Evolutionary conservation across 2,888 invertebrate genomes (phyloP).

Genomic region (Galeruca laticollis): DNA sequence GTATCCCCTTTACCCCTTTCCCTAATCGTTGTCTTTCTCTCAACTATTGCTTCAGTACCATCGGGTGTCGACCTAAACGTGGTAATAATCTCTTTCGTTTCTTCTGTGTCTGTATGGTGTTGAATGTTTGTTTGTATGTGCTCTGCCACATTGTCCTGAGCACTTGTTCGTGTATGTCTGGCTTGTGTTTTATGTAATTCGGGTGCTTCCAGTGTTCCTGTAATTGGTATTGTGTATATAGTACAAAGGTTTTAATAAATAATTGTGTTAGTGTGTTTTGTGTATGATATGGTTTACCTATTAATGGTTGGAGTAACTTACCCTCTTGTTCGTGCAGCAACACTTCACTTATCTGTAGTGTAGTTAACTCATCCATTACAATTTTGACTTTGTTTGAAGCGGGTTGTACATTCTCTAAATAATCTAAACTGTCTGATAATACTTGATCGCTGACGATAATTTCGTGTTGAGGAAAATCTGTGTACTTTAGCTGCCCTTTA

Average conservation of each 20-base stretch:
- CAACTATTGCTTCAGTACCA: constrained; percentile 70
- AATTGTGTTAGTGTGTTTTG: constrained; percentile 46
- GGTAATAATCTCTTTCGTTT: constrained; percentile 73
- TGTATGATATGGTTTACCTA: constrained; percentile 46
- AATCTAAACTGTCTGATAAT: constrained; percentile 67
- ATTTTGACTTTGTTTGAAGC: constrained; percentile 66
- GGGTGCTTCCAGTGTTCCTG: constrained; percentile 65
- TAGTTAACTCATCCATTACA: constrained; percentile 61
- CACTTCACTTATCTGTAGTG: constrained; percentile 67
- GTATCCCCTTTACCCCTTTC: constrained; percentile 54
- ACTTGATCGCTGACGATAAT: constrained; percentile 68
- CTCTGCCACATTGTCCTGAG: constrained; percentile 60
- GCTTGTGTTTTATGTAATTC: constrained; percentile 64
- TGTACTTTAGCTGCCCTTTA: constrained; percentile 53
- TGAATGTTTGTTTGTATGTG: constrained; percentile 61
- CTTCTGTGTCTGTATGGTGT: constrained; percentile 64
- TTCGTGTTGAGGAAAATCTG: constrained; percentile 62
- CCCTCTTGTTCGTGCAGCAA: constrained; percentile 67
- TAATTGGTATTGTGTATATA: constrained; percentile 54
- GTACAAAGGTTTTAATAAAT: constrained; percentile 37
- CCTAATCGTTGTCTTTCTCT: constrained; percentile 70
- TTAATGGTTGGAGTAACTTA: constrained; percentile 62
- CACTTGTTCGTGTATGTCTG: constrained; percentile 61
- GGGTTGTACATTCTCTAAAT: constrained; percentile 64
- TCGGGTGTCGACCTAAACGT: constrained; percentile 71